Conservation (phyloP, 1,140 invertebrate species). For the Pogonus chalceus region DNA sequence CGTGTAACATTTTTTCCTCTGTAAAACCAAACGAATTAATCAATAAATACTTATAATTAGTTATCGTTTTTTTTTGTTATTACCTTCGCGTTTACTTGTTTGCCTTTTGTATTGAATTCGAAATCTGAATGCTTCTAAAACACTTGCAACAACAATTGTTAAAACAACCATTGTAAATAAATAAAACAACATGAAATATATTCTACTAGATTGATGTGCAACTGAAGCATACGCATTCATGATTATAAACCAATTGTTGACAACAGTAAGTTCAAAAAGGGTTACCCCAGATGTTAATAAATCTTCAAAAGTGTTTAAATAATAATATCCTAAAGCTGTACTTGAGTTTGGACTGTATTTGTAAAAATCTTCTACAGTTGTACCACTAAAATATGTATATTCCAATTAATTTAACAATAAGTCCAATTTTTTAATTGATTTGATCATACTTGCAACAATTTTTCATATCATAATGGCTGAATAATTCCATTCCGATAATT, state of each 20-base stretch:
- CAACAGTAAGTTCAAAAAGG: constrained; percentile 81
- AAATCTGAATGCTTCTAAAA: constrained; percentile 83
- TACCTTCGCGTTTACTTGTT: constrained; percentile 73
- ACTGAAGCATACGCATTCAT: constrained; percentile 80
- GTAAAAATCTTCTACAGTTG: constrained; percentile 77
- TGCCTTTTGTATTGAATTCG: constrained; percentile 77
- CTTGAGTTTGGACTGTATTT: constrained; percentile 54
- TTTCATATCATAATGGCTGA: constrained; percentile 51
- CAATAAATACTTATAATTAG: neutral
- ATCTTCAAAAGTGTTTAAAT: constrained; percentile 79
- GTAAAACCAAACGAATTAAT: constrained; percentile 23
- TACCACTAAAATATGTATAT: constrained; percentile 49
- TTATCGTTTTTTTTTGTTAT: constrained; percentile 22
- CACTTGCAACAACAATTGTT: constrained; percentile 83
- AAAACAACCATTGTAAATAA: constrained; percentile 85
- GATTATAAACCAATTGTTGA: constrained; percentile 87
- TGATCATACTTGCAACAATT: constrained; percentile 37
- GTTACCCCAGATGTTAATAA: constrained; percentile 66
- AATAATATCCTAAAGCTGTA: constrained; percentile 68
- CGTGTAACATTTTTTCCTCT: constrained; percentile 67
- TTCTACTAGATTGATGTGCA: constrained; percentile 53
- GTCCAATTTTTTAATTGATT: neutral
- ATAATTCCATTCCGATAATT: constrained; percentile 85
- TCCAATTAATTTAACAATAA: neutral
- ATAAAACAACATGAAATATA: constrained; percentile 87